Base-by-base conservation (phyloP, 2,888 invertebrate genomes). In the Chouioia cunea region DNA sequence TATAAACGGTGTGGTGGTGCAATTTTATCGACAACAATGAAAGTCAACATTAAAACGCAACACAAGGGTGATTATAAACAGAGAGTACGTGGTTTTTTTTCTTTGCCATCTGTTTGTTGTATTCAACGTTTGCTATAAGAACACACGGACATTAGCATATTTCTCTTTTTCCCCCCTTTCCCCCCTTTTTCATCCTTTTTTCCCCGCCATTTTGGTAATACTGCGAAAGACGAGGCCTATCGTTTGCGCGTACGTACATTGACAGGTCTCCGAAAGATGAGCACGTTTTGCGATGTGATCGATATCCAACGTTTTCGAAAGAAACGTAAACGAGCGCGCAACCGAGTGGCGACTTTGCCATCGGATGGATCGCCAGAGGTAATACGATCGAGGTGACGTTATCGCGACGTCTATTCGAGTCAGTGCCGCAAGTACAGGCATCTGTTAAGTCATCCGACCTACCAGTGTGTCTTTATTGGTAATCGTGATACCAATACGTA, bases 1-100 rank as follows among this genome's bases (percentile, higher is more conserved):
- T 85, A 64, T 16, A 15, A n/a, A n/a, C n/a, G n/a, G n/a, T 20
- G 36, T 23, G 52, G 20, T 53, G 3, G 53, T 53, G 53, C 53
- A 75, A 62, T 73, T 74, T 77, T 71, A 36, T 36, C 36, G 36
- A 36, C 36, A 36, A 36, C 36, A 36, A 36, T 12, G 36, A 76
- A 79, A 62, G 20, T 59, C 52, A 66, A 46, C 63, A 71, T 57
- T 27, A 50, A 67, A 65, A 66, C 56, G 22, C 2, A 71, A 76
- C 65, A 59, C n/a, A n/a, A n/a, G n/a, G n/a, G n/a, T n/a, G n/a
- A n/a, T 8, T 36, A 36, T 36, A 36, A 64, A 60, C 53, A 74
- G 36, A 36, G 36, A 8, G 6, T 10, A 36, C 54, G 22, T 22
- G 43, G 23, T 18, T 58, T 15, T 47, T 36, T 36, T 12, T 56